Evolutionary conservation across 2,888 invertebrate genomes (phyloP).

Genomic region (Leucophora obtusa): DNA sequence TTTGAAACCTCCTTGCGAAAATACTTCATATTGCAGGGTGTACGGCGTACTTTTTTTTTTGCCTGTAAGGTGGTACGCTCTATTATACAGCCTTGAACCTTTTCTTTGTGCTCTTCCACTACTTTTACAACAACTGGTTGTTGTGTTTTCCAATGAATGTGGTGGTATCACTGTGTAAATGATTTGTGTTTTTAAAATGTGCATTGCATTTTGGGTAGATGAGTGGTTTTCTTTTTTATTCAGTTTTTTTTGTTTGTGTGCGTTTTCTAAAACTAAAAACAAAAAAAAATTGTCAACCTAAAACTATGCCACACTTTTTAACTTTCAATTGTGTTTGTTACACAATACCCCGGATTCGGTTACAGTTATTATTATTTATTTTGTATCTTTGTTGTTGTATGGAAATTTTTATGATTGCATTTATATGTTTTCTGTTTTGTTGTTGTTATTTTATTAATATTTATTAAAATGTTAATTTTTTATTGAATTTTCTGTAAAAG

Average conservation of each 20-base stretch:
- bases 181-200: constrained; percentile 2
- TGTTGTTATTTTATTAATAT: too few relatives aligned
- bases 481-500: not conserved
- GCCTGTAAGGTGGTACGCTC: too few relatives aligned
- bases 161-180: not conserved
- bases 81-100: constrained; percentile 51
- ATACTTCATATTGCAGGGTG: too few relatives aligned
- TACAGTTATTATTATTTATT: not conserved
- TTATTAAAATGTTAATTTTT: not conserved
- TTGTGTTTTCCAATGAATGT: not conserved
- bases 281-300: not conserved
- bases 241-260: constrained; percentile 19
- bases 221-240: not conserved
- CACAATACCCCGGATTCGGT: not conserved
- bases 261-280: not conserved
- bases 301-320: constrained; percentile 30
- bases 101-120: not conserved
- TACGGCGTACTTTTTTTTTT: too few relatives aligned
- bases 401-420: not conserved
- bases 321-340: not conserved
- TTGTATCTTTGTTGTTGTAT: not conserved
- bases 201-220: not conserved
- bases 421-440: not conserved
- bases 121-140: not conserved
- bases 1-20: too few relatives aligned